phyloP scores from a whole-genome alignment of 2,113 vertebrate genomes.

The Tor tambroides region DNA sequence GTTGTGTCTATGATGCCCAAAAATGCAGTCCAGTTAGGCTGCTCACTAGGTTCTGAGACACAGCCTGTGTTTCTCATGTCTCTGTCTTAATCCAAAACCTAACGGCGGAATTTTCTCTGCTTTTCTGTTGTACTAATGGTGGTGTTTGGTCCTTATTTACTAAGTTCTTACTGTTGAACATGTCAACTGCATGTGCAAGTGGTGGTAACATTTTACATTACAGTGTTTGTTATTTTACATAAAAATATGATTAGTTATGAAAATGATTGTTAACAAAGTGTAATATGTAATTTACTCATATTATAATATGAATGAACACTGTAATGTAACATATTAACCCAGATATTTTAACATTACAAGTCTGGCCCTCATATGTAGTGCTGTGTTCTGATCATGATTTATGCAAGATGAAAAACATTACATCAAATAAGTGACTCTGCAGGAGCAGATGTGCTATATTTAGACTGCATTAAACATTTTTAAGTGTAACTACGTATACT shows the following conservation, averaged over 20 bases:
- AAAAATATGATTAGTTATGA: not conserved
- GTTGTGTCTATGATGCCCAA: not conserved
- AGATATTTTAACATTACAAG: not conserved
- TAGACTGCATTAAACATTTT: not conserved
- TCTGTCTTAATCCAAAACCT: not conserved
- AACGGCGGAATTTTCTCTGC: not conserved
- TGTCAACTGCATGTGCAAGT: constrained; percentile 10
- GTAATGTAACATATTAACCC: constrained; percentile 5
- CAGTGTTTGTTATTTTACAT: not conserved
- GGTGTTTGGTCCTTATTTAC: constrained; percentile 26
- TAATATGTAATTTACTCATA: not conserved
- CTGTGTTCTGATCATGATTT: no score
- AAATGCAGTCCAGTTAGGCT: constrained; percentile 12
- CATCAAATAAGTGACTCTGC: not conserved
- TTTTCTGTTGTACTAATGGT: constrained; percentile 1
- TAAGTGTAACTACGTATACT: not conserved
- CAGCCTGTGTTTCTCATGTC: not conserved
- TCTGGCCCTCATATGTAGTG: not conserved
- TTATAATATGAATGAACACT: constrained; percentile 9
- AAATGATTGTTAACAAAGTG: not conserved
- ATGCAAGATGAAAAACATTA: not conserved
- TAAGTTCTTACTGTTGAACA: not conserved
- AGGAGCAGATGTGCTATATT: not conserved
- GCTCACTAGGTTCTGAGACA: not conserved
- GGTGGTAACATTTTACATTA: not conserved